Evolutionary conservation across 2,888 invertebrate species (phyloP).

Genomic region (Gari tellinella): DNA sequence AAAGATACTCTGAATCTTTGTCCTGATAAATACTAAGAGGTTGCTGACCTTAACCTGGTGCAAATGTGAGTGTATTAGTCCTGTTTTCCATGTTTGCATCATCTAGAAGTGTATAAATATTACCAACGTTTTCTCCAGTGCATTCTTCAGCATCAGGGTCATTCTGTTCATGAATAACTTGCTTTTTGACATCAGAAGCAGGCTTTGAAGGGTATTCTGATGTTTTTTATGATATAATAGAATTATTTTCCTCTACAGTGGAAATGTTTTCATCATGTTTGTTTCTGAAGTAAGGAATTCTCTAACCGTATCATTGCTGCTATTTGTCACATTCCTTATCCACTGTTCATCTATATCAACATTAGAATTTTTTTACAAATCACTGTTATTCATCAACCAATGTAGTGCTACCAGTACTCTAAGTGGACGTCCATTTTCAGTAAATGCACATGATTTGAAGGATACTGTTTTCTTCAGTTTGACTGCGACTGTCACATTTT

Average conservation of each 20-base stretch:
- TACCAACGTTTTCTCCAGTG: constrained; percentile 23
- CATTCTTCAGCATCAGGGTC: constrained; percentile 30
- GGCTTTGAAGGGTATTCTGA: too few species aligned
- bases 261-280: not conserved
- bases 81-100: constrained; percentile 36
- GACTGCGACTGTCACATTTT: constrained; percentile 46
- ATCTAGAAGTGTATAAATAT: constrained; percentile 49
- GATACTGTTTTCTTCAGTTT: constrained; percentile 51
- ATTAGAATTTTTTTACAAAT: constrained; percentile 36
- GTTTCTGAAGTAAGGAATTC: not conserved
- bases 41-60: constrained; percentile 50
- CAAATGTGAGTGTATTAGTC: constrained; percentile 41
- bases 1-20: constrained; percentile 44
- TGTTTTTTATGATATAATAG: too few species aligned
- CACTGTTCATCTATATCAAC: constrained; percentile 35
- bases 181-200: too few species aligned
- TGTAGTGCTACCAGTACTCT: constrained; percentile 26
- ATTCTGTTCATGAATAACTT: not conserved
- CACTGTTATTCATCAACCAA: too few species aligned
- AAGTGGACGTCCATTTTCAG: constrained; percentile 41
- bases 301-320: constrained; percentile 1
- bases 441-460: constrained; percentile 23
- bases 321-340: constrained; percentile 9
- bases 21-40: constrained; percentile 60
- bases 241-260: too few species aligned